phyloP scores from a whole-genome alignment of 2,888 invertebrate species.

The Drosophila meridionalis region DNA sequence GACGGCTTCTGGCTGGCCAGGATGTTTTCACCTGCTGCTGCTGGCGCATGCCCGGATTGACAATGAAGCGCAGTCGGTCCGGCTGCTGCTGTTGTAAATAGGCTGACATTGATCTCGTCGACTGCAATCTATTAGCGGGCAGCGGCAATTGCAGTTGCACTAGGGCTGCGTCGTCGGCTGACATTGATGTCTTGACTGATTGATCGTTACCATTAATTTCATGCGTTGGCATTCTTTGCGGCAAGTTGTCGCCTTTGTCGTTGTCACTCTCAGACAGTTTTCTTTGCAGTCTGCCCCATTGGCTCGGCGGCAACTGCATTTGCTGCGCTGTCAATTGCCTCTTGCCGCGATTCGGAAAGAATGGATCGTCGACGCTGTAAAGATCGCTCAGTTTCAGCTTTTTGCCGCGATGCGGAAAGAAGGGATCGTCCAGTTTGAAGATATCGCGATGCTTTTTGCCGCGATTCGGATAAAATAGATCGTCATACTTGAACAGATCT shows the following conservation, averaged over 20 bases:
- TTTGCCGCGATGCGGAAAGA: constrained; percentile 84
- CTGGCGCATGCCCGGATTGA: constrained; percentile 63
- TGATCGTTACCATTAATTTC: constrained; percentile 83
- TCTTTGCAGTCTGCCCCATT: constrained; percentile 55
- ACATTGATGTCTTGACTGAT: constrained; percentile 83
- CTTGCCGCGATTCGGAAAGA: constrained; percentile 82
- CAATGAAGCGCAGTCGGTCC: constrained; percentile 49
- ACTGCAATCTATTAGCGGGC: constrained; percentile 81
- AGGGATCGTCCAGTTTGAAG: constrained; percentile 76
- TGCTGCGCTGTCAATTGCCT: constrained; percentile 43
- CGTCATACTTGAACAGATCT: constrained; percentile 84
- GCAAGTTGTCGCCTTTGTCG: constrained; percentile 64
- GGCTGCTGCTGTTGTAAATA: constrained; percentile 54
- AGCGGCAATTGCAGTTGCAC: constrained; percentile 35
- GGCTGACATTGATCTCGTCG: constrained; percentile 81
- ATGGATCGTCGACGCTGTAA: constrained; percentile 83
- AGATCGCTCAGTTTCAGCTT: constrained; percentile 83
- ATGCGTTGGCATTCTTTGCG: constrained; percentile 79
- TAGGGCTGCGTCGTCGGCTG: constrained; percentile 49
- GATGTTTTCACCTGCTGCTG: constrained; percentile 73
- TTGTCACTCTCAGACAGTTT: constrained; percentile 37
- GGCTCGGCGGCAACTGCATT: constrained; percentile 9
- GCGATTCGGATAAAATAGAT: constrained; percentile 84
- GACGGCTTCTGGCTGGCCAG: constrained; percentile 38
- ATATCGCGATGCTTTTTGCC: constrained; percentile 78